Base-by-base conservation (phyloP, 2,797 vertebrate species). In the Knipowitschia caucasica region DNA sequence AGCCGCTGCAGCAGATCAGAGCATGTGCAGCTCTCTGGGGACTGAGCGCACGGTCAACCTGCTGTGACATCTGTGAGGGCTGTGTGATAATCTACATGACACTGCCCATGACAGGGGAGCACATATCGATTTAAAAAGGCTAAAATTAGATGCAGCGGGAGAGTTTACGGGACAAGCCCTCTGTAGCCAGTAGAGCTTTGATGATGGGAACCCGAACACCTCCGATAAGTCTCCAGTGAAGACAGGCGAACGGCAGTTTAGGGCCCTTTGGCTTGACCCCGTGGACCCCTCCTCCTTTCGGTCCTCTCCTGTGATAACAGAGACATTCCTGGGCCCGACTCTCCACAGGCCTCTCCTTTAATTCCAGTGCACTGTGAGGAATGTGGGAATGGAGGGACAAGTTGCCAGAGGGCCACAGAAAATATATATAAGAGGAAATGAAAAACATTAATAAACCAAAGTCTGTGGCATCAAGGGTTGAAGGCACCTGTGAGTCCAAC, bases 81-180 rank as follows among this genome's bases (percentile, higher is more conserved):
- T 24, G 60, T 70, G 76, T 81, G 77, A 84, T 85, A 80, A 89
- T 89, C 83, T 77, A 82, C 83, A 84, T 83, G 86, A 84, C 87
- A 86, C 71, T 62, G 62, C 69, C 66, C 71, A 72, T 71, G 81
- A 89, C 74, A 75, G 71, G 62, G 60, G 63, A 26, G 44, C 55
- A 80, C 73, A 75, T 83, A 88, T 87, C 77, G 86, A 88, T 89
- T 86, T 86, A 85, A 90, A 89, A 88, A 86, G 77, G 71, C 86
- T 86, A 84, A 86, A 88, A 82, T 88, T 84, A 81, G 83, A 86
- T 67, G 52, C 66, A 60, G 66, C 52, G 23, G 53, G 51, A 71
- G 67, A 70, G 52, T 62, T 65, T 44, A 23, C 66, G 38, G 38
- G 54, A 46, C 57, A 30, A 59, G 59, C 45, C 54, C 54, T 42